Conservation (phyloP, 2,113 vertebrate species). For the Corapipo altera region DNA sequence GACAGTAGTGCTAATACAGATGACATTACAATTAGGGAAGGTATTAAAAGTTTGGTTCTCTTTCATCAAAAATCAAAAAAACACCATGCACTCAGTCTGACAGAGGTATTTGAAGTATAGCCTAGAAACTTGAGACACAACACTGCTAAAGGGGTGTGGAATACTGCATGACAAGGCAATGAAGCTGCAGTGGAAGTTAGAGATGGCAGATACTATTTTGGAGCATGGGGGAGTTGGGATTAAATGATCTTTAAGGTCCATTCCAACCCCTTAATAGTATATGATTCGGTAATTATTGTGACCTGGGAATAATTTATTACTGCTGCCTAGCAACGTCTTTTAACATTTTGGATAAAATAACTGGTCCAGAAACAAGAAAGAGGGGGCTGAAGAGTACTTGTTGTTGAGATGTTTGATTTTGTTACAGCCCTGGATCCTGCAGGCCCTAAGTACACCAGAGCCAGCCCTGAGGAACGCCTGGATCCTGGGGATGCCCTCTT, state of each 20-base stretch:
- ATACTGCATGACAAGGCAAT: not conserved
- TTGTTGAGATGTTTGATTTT: not conserved
- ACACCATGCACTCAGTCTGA: not conserved
- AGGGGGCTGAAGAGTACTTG: not conserved
- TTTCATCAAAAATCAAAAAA: not conserved
- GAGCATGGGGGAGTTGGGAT: not conserved
- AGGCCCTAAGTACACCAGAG: conserved; percentile 88
- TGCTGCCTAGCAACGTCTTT: not conserved
- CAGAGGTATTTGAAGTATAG: not conserved
- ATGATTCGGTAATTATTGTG: not conserved
- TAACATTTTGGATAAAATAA: not conserved
- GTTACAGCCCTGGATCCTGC: conserved; percentile 88
- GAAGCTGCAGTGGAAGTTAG: not conserved
- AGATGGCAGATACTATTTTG: not conserved
- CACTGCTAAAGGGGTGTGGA: not conserved
- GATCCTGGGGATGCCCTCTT: conserved; percentile 91
- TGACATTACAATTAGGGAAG: not conserved
- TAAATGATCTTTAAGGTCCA: not conserved
- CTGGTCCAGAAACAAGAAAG: not conserved
- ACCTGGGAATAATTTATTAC: not conserved
- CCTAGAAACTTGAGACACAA: not conserved
- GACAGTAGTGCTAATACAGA: not conserved
- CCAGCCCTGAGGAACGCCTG: conserved; percentile 83
- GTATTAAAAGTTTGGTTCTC: not conserved
- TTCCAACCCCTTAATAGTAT: not conserved